Percentiles rank a stretch among this genome's conserved stretches.
Conservation (phyloP, 2,113 vertebrate genomes). For the Carassius gibelio region DNA sequence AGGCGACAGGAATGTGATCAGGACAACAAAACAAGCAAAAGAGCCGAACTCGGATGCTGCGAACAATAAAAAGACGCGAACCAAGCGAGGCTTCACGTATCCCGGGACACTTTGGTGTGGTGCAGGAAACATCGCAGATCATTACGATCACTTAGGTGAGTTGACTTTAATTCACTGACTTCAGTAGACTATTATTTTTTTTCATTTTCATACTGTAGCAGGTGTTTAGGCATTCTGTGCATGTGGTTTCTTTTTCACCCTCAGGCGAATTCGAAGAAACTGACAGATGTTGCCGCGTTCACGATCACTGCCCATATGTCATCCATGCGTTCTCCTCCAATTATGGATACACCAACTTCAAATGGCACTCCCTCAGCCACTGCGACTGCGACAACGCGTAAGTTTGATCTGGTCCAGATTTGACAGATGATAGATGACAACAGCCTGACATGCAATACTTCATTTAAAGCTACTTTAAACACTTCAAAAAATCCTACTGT, state of each 20-base stretch:
- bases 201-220: not conserved
- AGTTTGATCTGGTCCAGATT: slow-evolving; percentile 55
- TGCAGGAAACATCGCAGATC: slow-evolving; percentile 82
- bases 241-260: not conserved
- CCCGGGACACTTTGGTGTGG: slow-evolving; percentile 84
- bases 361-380: slow-evolving; percentile 87
- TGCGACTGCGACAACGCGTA: slow-evolving; percentile 89
- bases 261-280: slow-evolving; percentile 85
- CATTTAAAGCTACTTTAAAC: not conserved
- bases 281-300: slow-evolving; percentile 86
- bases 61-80: slow-evolving; percentile 51
- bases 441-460: not conserved
- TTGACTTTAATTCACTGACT: not conserved
- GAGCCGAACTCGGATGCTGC: not conserved
- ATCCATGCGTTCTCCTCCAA: slow-evolving; percentile 85
- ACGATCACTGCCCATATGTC: slow-evolving; percentile 87
- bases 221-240: not conserved
- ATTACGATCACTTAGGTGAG: slow-evolving; percentile 79
- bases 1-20: not conserved
- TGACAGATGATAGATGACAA: not conserved
- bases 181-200: not conserved
- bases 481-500: not conserved
- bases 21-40: not conserved
- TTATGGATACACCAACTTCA: slow-evolving; percentile 85
- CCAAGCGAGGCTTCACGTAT: slow-evolving; percentile 82